Conservation (phyloP, 2,888 invertebrate genomes). For the Tipula unca region DNA sequence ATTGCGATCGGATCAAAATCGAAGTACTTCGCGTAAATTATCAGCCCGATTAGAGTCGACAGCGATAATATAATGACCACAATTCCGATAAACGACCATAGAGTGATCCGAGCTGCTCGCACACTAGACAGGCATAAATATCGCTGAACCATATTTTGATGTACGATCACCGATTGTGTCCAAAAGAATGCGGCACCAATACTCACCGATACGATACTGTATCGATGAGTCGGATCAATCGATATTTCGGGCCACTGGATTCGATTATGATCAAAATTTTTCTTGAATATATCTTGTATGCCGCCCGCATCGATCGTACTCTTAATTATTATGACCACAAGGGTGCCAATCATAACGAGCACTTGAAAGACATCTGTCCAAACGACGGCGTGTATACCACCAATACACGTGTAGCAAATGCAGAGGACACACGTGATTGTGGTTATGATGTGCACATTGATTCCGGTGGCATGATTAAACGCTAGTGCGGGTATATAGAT, state of each 20-base stretch:
- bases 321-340: constrained; percentile 56
- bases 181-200: not conserved
- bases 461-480: not conserved
- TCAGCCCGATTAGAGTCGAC: not conserved
- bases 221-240: not conserved
- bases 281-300: constrained; percentile 48
- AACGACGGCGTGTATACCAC: constrained; percentile 63
- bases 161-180: not conserved
- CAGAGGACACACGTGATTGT: not conserved
- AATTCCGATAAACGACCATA: not conserved
- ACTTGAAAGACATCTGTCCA: constrained; percentile 69
- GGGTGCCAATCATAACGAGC: constrained; percentile 58
- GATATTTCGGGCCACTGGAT: constrained; percentile 49
- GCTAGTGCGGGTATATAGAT: not conserved
- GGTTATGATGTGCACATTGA: not conserved
- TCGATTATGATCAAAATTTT: constrained; percentile 55
- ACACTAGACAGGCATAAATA: not conserved
- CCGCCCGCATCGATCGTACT: constrained; percentile 60
- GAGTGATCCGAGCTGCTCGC: not conserved
- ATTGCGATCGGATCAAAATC: not conserved
- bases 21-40: not conserved
- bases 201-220: not conserved
- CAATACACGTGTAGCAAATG: constrained; percentile 52
- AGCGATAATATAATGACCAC: not conserved
- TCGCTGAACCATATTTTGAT: constrained; percentile 1